Percentiles rank a stretch among this genome's conserved stretches.
Conservation (phyloP, 2,797 vertebrate species). For the Hipposideros larvatus region DNA sequence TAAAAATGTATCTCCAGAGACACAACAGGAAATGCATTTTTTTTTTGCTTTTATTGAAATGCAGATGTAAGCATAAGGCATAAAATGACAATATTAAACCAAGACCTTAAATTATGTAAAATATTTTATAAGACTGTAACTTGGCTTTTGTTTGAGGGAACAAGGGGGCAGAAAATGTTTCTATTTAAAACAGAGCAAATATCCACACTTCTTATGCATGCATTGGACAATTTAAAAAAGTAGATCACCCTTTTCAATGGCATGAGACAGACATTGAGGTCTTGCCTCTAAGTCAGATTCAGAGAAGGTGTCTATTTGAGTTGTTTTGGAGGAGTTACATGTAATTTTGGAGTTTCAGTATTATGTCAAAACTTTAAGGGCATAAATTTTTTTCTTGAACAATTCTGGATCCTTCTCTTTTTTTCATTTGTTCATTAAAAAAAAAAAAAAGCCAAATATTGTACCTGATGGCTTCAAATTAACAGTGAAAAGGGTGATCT, state of each 20-base stretch:
- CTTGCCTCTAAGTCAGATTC: neutral
- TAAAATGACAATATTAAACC: slow-evolving; percentile 43
- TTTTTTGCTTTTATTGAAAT: slow-evolving; percentile 56
- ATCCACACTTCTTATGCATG: neutral
- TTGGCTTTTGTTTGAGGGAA: slow-evolving; percentile 33
- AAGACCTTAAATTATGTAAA: slow-evolving; percentile 27
- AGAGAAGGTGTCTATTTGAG: neutral
- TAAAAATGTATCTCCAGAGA: slow-evolving; percentile 4
- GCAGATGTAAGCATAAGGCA: neutral
- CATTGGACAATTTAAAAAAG: neutral
- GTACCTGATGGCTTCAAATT: neutral
- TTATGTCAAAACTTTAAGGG: neutral
- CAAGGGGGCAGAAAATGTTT: neutral
- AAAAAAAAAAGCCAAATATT: neutral
- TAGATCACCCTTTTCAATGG: neutral
- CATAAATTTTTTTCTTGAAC: slow-evolving; percentile 35
- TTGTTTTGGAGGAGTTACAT: neutral
- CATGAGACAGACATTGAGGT: neutral
- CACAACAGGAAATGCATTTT: neutral
- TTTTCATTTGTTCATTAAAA: slow-evolving; percentile 51
- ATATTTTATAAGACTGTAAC: neutral
- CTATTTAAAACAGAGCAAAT: slow-evolving; percentile 20
- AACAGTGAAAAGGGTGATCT: neutral
- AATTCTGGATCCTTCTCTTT: neutral
- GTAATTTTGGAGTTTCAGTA: slow-evolving; percentile 38